These are phyloP conservation scores for Thecophora atra DNA, from an alignment of 2,888 invertebrate species.

Conservation along the genomic window DNA sequence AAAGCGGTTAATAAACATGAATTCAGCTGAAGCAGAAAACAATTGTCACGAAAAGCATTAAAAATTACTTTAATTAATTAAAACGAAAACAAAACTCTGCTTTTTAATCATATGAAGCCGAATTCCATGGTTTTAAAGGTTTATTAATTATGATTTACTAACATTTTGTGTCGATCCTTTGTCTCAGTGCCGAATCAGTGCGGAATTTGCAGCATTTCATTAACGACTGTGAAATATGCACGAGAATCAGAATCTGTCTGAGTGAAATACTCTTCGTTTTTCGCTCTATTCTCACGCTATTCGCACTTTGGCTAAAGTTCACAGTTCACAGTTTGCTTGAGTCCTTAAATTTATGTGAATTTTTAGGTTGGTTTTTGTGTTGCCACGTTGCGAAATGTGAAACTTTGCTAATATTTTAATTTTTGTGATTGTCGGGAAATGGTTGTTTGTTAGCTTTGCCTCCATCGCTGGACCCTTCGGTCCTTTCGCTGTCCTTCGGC, in stretches of 20 bases:
- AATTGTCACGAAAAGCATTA: too few species aligned
- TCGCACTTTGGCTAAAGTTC: neutral
- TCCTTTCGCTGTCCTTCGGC: neutral
- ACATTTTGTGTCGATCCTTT: slow-evolving; percentile 2
- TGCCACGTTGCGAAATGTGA: neutral
- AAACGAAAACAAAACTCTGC: too few species aligned
- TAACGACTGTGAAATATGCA: slow-evolving; percentile 24
- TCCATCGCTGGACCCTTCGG: neutral
- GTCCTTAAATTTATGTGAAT: slow-evolving; percentile 30
- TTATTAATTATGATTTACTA: neutral
- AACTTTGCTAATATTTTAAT: slow-evolving; percentile 35
- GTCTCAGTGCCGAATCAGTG: neutral
- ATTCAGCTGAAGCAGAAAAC: too few species aligned
- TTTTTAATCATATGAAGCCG: too few species aligned
- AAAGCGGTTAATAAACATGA: too few species aligned
- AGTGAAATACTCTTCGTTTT: neutral
- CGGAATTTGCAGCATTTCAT: slow-evolving; percentile 36
- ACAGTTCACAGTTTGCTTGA: slow-evolving; percentile 8
- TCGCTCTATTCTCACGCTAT: neutral
- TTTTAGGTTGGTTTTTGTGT: slow-evolving; percentile 17
- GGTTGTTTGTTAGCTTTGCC: neutral
- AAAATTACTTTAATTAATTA: too few species aligned
- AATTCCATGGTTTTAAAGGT: too few species aligned
- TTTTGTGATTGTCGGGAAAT: slow-evolving; percentile 23
- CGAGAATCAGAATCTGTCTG: slow-evolving; percentile 2